Percentiles rank a stretch among this genome's conserved stretches.
Evolutionary conservation across 2,888 invertebrate species (phyloP).

Genomic region (Cephus nigrinus): DNA sequence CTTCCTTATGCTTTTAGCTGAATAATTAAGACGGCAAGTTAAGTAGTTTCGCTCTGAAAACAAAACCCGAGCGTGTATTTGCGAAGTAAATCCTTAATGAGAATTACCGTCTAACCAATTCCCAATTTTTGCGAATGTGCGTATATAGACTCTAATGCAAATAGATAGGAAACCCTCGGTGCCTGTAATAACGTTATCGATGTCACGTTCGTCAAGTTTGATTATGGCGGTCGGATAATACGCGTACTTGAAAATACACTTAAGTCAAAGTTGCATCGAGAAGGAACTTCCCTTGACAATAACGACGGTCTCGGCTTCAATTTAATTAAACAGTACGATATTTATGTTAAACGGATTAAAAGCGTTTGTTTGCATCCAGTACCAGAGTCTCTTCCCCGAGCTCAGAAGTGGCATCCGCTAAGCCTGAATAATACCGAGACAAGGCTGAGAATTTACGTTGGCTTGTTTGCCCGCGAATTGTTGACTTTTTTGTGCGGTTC

Average conservation of each 20-base stretch:
- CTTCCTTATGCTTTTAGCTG: slow-evolving; percentile 17
- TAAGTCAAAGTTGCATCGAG: too few species aligned
- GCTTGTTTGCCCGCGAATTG: slow-evolving; percentile 38
- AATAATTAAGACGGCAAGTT: slow-evolving; percentile 37
- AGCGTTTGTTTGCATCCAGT: slow-evolving; percentile 45
- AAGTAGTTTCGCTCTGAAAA: slow-evolving; percentile 30
- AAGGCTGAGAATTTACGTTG: slow-evolving; percentile 43
- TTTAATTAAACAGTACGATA: slow-evolving; percentile 49
- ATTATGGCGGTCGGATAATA: too few species aligned
- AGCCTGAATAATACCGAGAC: slow-evolving; percentile 51
- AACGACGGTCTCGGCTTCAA: slow-evolving; percentile 19
- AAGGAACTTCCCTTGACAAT: too few species aligned
- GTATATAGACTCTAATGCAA: too few species aligned
- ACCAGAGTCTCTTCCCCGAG: slow-evolving; percentile 4
- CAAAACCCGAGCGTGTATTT: slow-evolving; percentile 38
- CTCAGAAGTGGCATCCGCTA: slow-evolving; percentile 35
- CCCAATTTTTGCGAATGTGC: too few species aligned
- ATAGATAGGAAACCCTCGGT: too few species aligned
- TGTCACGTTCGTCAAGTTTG: too few species aligned
- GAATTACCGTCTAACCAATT: slow-evolving; percentile 24
- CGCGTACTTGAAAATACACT: too few species aligned
- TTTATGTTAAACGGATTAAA: slow-evolving; percentile 57
- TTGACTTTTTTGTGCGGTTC: slow-evolving; percentile 36
- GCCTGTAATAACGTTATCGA: too few species aligned
- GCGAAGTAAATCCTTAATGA: slow-evolving; percentile 30